Base-by-base conservation (phyloP, 2,888 invertebrate genomes). In the Tetropium fuscum region DNA sequence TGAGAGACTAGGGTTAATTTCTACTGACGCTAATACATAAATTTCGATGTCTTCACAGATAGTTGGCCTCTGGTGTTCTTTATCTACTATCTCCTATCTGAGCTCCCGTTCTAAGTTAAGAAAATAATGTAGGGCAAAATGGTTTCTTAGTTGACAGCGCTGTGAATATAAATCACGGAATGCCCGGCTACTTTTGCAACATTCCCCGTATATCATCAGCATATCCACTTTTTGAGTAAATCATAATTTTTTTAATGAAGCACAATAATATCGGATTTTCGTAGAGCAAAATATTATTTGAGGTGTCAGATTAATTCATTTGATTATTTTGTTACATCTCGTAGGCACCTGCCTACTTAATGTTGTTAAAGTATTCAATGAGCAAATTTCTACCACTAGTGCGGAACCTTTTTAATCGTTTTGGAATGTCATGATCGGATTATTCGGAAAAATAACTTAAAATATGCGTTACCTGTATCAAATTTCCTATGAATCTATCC, bases 111-210 rank as follows among this genome's bases (percentile, higher is more conserved):
- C 7, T 34, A n/a, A n/a, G n/a, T 3, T 32, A 18, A 38, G 38
- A 38, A 38, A 38, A 38, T n/a, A n/a, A n/a, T n/a, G n/a, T n/a
- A n/a, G n/a, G n/a, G n/a, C n/a, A n/a, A n/a, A n/a, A n/a, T n/a
- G n/a, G n/a, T 36, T 36, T 36, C 36, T 36, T 36, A 36, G 36
- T 36, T 13, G 34, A 34, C 13, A 34, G 34, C 11, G 34, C 36
- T 36, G 3, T 36, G 36, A 13, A 36, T 16, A 36, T 36, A 36
- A 36, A 36, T 36, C 36, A 10, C 36, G 11, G 36, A 1, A 13
- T 36, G 36, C 7, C 36, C 36, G 36, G 36, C 16, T 36, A 36
- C 15, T 36, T 36, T 8, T 36, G 36, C 15, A 5, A 15, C 6
- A 36, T 15, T 36, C 5, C 6, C 15, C 2, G 36, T 36, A 36